Percentiles rank a stretch among this genome's conserved stretches.
These are phyloP conservation scores for Cavia aperea DNA, from an alignment of 2,113 vertebrate genomes.

Conservation along the genomic window DNA sequence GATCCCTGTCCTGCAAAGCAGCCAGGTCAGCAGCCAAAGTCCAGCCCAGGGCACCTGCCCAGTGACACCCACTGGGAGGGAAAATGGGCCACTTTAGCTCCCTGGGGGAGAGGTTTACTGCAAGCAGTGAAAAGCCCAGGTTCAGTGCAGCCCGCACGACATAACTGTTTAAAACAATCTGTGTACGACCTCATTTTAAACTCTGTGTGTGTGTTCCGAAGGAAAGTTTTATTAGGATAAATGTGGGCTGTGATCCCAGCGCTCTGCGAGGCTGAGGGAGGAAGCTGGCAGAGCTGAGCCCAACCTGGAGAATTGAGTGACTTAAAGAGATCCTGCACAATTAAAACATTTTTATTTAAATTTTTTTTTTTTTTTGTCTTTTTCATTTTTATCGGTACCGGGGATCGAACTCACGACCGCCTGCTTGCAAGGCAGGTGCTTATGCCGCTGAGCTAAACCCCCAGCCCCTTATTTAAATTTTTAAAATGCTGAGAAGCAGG, in stretches of 20 bases:
- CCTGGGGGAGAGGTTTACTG: not conserved
- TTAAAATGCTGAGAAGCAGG: too few species aligned
- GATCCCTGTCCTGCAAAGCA: not conserved
- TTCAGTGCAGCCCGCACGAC: not conserved
- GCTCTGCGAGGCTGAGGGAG: too few species aligned
- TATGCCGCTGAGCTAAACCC: too few species aligned
- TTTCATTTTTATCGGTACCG: too few species aligned
- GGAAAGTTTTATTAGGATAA: not conserved
- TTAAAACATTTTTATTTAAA: too few species aligned
- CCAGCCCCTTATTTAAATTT: too few species aligned
- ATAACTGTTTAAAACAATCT: not conserved
- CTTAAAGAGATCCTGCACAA: too few species aligned
- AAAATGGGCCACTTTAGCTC: not conserved
- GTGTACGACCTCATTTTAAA: not conserved
- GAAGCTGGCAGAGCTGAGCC: too few species aligned
- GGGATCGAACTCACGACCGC: too few species aligned
- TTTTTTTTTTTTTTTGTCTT: too few species aligned
- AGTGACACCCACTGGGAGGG: not conserved
- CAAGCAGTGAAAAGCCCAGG: not conserved
- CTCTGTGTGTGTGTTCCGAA: not conserved
- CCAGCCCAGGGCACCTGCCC: accelerated
- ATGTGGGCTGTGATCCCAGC: not conserved
- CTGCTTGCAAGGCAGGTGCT: too few species aligned
- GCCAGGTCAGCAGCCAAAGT: not conserved
- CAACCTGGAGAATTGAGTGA: too few species aligned